Conservation (phyloP, 2,888 invertebrate genomes). For the Drosophila emarginata region DNA sequence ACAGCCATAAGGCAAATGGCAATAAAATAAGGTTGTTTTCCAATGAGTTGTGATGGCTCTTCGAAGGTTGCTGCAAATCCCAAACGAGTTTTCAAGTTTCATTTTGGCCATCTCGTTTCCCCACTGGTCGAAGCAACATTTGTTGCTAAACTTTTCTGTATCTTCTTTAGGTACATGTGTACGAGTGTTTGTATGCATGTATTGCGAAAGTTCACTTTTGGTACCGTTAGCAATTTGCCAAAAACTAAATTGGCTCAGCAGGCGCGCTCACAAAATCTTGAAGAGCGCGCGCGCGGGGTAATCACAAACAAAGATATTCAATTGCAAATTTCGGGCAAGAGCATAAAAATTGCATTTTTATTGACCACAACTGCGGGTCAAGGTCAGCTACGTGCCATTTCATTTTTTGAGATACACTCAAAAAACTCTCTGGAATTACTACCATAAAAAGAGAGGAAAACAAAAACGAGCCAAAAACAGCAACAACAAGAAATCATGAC, state of each 20-base stretch:
- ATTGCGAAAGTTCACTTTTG: constrained; percentile 35
- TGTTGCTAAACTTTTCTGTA: constrained; percentile 23
- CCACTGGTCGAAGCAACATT: constrained; percentile 30
- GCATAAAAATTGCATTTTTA: constrained; percentile 65
- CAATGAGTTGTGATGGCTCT: constrained; percentile 28
- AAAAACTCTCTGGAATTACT: constrained; percentile 5
- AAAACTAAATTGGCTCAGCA: constrained; percentile 62
- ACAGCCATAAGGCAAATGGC: constrained; percentile 16
- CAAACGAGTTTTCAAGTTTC: constrained; percentile 39
- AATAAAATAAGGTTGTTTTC: constrained; percentile 42
- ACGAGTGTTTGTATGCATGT: constrained; percentile 28
- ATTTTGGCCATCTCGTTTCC: constrained; percentile 7
- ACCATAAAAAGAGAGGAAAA: neutral
- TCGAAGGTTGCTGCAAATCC: constrained; percentile 45
- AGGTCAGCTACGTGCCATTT: constrained; percentile 78
- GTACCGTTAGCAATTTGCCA: constrained; percentile 72
- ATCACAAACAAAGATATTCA: constrained; percentile 24
- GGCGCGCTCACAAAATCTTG: neutral
- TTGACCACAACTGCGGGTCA: constrained; percentile 63
- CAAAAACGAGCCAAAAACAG: neutral
- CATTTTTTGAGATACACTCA: constrained; percentile 44
- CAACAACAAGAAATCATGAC: constrained; percentile 42
- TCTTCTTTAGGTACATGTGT: neutral
- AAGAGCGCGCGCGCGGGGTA: neutral
- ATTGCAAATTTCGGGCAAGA: constrained; percentile 31